These are phyloP conservation scores for Muricea muricata DNA, from an alignment of 92 coral and sea anemone genomes.

Conservation along the genomic window DNA sequence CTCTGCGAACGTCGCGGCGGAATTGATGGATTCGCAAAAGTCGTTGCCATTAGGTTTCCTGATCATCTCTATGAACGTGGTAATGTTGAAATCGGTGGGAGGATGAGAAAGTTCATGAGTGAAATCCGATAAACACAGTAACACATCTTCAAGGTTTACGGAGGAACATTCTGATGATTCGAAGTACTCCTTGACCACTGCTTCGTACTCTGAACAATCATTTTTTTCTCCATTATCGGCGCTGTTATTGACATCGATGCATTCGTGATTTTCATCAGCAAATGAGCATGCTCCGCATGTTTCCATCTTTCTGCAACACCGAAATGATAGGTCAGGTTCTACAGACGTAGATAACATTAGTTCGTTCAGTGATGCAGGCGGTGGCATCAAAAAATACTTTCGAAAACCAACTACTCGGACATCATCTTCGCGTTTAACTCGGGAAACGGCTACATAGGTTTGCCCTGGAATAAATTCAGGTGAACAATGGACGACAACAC, in stretches of 20 bases:
- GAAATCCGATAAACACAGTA: background rate
- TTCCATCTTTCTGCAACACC: background rate
- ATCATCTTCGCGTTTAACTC: too few species aligned
- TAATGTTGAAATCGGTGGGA: background rate
- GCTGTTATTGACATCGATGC: background rate
- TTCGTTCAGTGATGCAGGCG: background rate
- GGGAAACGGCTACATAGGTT: too few species aligned
- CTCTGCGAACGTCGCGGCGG: background rate
- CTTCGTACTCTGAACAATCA: background rate
- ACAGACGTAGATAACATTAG: background rate
- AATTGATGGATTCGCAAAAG: too few species aligned
- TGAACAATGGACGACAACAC: background rate
- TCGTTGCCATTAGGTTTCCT: too few species aligned
- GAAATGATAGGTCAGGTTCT: background rate
- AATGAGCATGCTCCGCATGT: background rate
- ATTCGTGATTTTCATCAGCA: background rate
- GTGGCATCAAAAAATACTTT: conserved; percentile 10
- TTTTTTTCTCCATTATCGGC: background rate
- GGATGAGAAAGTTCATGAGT: background rate
- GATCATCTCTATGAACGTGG: background rate
- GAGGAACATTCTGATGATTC: background rate
- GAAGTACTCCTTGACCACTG: background rate
- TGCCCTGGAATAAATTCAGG: too few species aligned
- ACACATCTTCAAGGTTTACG: background rate
- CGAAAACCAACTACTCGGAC: too few species aligned